Base-by-base conservation (phyloP, 1,140 invertebrate genomes). In the Asobara japonica region DNA sequence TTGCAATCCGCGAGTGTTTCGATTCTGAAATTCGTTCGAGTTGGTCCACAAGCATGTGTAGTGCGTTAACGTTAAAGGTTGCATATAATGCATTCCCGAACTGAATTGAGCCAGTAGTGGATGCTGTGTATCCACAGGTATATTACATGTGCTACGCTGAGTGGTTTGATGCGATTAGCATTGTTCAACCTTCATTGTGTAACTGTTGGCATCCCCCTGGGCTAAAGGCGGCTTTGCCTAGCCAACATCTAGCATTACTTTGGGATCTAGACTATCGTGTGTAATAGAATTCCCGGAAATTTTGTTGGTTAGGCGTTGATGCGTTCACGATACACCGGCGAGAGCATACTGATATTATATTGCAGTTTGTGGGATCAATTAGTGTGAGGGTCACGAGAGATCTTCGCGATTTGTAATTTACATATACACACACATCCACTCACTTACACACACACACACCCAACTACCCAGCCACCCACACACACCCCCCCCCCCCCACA, bases 81-180 rank as follows among this genome's bases (percentile, higher is more conserved):
- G 65, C 73, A 77, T 73, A 38, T 70, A 71, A 73, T 31, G 64
- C 69, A 77, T 77, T 69, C 56, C 71, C 68, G 73, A 75, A 75
- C 68, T 77, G 71, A 73, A 77, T 77, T 75, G n/a, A 77, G 60
- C 65, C 65, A 64, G 71, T 56, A 56, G 11, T 27, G 45, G 61
- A 22, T 67, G 29, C 66, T 74, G 11, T 56, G 25, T 64, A 36
- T 25, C 4, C 0, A 60, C 56, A 36, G 65, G 71, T 66, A 65
- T 48, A 67, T 45, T 76, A 31, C 67, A 74, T 61, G 68, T 69
- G 75, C 74, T 72, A 74, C 71, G 72, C 69, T 77, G 75, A 72
- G 76, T 73, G 71, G 76, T 80, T 76, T 82, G 76, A 82, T 81
- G 79, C 78, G 79, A 81, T 81, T 82, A 82, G 78, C 78, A 81